Percentiles rank a stretch among this genome's conserved stretches.
Evolutionary conservation across 1,140 invertebrate species (phyloP).

Genomic region (Euwallacea fornicatus): DNA sequence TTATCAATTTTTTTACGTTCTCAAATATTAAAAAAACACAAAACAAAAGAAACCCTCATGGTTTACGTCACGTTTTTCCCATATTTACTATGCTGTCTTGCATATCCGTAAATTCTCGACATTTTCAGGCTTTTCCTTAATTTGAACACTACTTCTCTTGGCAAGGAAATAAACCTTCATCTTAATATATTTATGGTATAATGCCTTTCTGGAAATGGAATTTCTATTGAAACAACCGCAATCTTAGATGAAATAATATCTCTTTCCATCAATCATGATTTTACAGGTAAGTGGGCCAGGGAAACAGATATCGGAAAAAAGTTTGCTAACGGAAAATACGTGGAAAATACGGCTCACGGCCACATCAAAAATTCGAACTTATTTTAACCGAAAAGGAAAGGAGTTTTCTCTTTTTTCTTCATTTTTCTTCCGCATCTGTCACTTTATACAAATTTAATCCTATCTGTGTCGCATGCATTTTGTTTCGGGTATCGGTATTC

Average conservation of each 20-base stretch:
- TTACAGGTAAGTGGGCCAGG: constrained; percentile 4
- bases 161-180: too few species aligned
- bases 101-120: too few species aligned
- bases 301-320: background rate
- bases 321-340: constrained; percentile 3
- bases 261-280: constrained; percentile 12
- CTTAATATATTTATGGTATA: too few species aligned
- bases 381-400: constrained; percentile 12
- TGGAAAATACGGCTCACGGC: constrained; percentile 21
- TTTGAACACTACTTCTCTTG: too few species aligned
- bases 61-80: too few species aligned
- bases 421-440: constrained; percentile 34
- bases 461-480: constrained; percentile 37
- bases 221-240: background rate
- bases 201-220: too few species aligned
- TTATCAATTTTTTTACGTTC: too few species aligned
- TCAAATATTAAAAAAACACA: too few species aligned
- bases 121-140: too few species aligned
- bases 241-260: constrained; percentile 5
- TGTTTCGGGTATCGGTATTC: constrained; percentile 38
- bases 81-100: too few species aligned
- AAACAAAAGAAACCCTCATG: too few species aligned
- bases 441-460: constrained; percentile 40
- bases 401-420: constrained; percentile 23
- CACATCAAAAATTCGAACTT: constrained; percentile 8